Evolutionary conservation across 2,797 vertebrate genomes (phyloP).

Genomic region (Limosa lapponica): DNA sequence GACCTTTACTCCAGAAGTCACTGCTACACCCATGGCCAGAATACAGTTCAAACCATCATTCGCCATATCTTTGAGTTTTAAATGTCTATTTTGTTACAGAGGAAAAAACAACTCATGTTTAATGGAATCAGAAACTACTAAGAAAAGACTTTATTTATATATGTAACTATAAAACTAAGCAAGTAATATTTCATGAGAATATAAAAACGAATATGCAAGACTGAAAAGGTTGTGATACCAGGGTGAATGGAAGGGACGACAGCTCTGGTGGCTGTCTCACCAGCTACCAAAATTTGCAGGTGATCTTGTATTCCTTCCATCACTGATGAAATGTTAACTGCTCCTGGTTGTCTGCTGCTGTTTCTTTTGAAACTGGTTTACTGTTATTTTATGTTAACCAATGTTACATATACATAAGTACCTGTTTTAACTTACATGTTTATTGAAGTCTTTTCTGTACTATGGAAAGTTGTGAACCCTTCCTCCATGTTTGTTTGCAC

Average conservation of each 20-base stretch:
- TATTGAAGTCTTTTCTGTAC: neutral
- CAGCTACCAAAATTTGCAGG: neutral
- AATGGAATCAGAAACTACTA: neutral
- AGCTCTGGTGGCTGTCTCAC: neutral
- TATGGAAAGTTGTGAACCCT: neutral
- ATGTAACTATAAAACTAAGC: neutral
- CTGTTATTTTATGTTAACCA: neutral
- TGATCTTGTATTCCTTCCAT: neutral
- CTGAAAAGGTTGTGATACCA: neutral
- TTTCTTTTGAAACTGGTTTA: neutral
- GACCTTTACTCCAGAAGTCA: neutral
- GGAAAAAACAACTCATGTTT: neutral
- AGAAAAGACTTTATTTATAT: neutral
- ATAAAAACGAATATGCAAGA: neutral
- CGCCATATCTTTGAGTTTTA: neutral
- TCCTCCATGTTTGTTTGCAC: neutral
- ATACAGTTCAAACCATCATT: neutral
- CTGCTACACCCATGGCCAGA: neutral
- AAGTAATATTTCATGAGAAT: neutral
- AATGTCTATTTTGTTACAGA: neutral
- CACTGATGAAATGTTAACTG: neutral
- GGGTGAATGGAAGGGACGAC: neutral
- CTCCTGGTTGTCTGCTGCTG: neutral
- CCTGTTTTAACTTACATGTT: neutral
- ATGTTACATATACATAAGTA: neutral